Evolutionary conservation across 2,797 vertebrate species (phyloP).

Genomic region (Pogoniulus pusillus): DNA sequence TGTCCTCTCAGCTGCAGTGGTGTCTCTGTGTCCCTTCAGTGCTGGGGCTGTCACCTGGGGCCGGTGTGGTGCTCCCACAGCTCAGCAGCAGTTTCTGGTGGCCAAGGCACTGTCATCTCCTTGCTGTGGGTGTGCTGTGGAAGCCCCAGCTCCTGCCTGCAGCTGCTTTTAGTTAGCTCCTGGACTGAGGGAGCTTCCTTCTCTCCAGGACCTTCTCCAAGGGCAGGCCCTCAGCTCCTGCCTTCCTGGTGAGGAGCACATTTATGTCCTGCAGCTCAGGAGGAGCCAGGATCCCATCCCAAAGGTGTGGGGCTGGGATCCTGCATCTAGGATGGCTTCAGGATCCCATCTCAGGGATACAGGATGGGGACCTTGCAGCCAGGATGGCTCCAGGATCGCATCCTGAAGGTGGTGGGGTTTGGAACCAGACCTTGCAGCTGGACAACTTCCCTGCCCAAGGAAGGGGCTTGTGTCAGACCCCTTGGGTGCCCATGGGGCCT

Average conservation of each 20-base stretch:
- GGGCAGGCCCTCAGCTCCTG: neutral
- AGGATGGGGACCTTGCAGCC: no score
- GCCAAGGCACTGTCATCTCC: neutral
- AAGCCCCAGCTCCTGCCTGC: neutral
- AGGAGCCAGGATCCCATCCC: no score
- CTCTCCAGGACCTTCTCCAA: neutral
- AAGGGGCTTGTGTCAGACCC: no score
- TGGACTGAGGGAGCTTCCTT: neutral
- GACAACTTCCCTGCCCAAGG: no score
- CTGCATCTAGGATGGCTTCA: no score
- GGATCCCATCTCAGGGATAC: no score
- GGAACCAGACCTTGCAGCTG: no score
- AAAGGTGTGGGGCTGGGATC: no score
- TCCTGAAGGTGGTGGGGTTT: no score
- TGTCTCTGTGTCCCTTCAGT: no score
- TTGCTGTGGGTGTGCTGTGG: neutral
- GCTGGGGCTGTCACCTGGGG: neutral
- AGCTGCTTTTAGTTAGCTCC: slow-evolving; percentile 21
- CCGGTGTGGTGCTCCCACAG: rapidly evolving
- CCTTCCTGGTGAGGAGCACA: neutral
- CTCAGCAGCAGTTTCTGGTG: neutral
- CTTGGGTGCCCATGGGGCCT: no score
- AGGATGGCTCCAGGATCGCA: no score
- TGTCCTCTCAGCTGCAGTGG: neutral
- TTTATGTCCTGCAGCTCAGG: neutral